phyloP scores from a whole-genome alignment of 2,888 invertebrate species.

The Dryococelus australis region DNA sequence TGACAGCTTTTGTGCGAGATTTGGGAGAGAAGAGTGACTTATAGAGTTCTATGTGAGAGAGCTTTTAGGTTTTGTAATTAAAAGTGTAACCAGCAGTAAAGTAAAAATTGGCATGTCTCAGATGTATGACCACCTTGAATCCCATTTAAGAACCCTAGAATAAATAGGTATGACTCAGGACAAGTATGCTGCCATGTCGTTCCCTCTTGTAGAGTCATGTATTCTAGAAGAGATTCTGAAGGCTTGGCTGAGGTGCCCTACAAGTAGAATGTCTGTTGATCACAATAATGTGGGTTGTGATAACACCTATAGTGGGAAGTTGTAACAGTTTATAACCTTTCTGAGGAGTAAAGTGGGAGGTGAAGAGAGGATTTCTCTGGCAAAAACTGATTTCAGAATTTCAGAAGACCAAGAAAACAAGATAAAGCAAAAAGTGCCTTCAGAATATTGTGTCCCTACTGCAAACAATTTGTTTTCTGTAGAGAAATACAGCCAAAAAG shows the following conservation, averaged over 20 bases:
- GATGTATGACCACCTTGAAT: not conserved
- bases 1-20: conserved; percentile 21
- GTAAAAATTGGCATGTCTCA: not conserved
- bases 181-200: not conserved
- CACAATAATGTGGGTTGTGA: too few species aligned
- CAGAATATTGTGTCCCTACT: too few species aligned
- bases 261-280: not conserved
- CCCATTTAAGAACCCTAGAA: not conserved
- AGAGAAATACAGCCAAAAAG: not conserved
- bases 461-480: not conserved
- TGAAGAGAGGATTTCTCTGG: not conserved
- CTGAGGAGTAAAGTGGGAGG: conserved; percentile 1
- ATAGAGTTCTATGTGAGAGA: not conserved
- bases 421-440: not conserved
- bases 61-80: not conserved
- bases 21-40: not conserved
- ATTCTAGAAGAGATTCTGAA: not conserved
- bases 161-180: not conserved
- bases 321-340: not conserved
- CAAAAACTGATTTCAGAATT: not conserved
- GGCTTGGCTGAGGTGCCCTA: too few species aligned
- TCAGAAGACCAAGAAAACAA: not conserved
- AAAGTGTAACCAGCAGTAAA: not conserved
- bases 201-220: not conserved
- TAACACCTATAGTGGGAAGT: not conserved